phyloP scores from a whole-genome alignment of 2,113 vertebrate species.

The Cyprinodon tularosa region DNA sequence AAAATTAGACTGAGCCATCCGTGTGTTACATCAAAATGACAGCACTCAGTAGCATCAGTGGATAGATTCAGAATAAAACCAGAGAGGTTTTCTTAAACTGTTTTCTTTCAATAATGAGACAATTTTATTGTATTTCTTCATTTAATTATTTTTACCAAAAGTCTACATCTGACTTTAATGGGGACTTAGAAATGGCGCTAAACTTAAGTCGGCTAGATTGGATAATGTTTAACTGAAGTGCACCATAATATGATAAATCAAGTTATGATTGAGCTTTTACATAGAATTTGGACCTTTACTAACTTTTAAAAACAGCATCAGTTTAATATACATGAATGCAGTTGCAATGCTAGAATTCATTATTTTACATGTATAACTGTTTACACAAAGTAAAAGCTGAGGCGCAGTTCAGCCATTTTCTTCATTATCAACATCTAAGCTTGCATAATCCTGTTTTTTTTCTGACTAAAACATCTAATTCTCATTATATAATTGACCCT shows the following conservation, averaged over 20 bases:
- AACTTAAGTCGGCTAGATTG: background rate
- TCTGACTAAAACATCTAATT: conserved; percentile 19
- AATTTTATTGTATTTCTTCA: no score
- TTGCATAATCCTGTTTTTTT: background rate
- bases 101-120: no score
- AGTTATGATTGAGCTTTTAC: background rate
- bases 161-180: background rate
- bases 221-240: background rate
- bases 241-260: background rate
- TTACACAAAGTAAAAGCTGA: background rate
- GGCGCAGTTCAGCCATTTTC: background rate
- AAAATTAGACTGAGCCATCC: background rate
- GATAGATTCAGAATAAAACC: background rate
- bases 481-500: conserved; percentile 10
- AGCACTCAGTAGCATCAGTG: background rate
- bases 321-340: background rate
- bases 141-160: background rate
- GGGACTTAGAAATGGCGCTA: background rate
- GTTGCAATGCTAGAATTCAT: background rate
- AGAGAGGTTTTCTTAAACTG: no score
- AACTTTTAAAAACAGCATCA: background rate
- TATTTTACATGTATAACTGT: background rate
- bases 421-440: background rate
- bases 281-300: background rate
- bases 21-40: background rate